Base-by-base conservation (phyloP, 2,113 vertebrate species). In the Rostratula benghalensis region DNA sequence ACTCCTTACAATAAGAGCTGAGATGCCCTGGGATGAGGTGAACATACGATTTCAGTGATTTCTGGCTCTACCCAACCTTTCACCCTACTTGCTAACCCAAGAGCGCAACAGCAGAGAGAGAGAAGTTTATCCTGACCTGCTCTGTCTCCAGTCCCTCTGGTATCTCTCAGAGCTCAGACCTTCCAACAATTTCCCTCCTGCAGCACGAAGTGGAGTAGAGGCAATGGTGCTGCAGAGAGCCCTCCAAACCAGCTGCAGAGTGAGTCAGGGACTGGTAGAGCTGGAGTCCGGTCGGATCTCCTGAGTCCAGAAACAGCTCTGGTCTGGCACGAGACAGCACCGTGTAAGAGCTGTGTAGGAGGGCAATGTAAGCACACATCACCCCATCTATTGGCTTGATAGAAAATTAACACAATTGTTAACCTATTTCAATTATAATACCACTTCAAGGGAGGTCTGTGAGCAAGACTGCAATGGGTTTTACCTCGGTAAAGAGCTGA, bases 261-360 rank as follows among this genome's bases (percentile, higher is more conserved):
- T 11, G 7, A 37, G 91, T 81, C 64, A 89, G 69, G 78, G n/a
- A 46, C 71, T 61, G 25, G 12, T 43, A 48, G 50, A 94, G 59
- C 17, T 74, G 20, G 37, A 84, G 13, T 37, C 28, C 65, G 70
- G 35, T 74, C 35, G 81, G 68, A 89, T 28, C 19, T 95, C 28
- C 73, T 17, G 14, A 83, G n/a, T 77, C 39, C 83, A 73, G 53
- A 83, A 93, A 74, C 37, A 89, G 7, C 31, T 96, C 64, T 89
- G 50, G 13, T 75, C 64, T 75, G 39, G 46, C 74, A 82, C 3
- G n/a, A 87, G 60, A 45, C 17, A 87, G 37, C 10, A n/a, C 5
- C 5, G 39, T 3, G 0, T 22, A 57, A 65, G n/a, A 64, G 31
- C 4, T 64, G n/a, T 27, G 43, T 3, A 73, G n/a, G 7, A 30